phyloP scores from a whole-genome alignment of 2,888 invertebrate genomes.

The Spilarctia lutea region DNA sequence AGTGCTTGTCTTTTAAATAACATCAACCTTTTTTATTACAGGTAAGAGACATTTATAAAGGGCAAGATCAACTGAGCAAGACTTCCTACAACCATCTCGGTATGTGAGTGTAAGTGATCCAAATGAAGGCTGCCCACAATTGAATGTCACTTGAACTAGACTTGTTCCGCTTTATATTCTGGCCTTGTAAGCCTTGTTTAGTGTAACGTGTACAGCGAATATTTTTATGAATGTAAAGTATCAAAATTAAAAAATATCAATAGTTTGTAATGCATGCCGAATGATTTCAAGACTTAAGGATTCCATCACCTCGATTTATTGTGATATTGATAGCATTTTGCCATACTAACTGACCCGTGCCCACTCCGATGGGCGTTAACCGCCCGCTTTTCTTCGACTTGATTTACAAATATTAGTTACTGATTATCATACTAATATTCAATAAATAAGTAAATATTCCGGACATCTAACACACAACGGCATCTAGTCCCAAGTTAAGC shows the following conservation, averaged over 20 bases:
- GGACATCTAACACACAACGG: no score
- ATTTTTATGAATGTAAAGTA: background rate
- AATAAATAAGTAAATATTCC: no score
- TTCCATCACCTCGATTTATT: no score
- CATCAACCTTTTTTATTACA: slow-evolving; percentile 40
- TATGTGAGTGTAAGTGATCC: slow-evolving; percentile 48
- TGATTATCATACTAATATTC: no score
- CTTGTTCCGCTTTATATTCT: slow-evolving; percentile 60
- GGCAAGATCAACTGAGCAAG: slow-evolving; percentile 35
- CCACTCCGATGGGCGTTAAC: no score
- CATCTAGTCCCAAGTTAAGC: no score
- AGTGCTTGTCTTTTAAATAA: slow-evolving; percentile 18
- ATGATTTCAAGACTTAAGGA: no score
- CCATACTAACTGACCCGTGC: no score
- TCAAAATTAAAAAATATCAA: background rate
- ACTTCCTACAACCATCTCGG: slow-evolving; percentile 38
- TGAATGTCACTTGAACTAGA: slow-evolving; percentile 65
- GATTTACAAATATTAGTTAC: no score
- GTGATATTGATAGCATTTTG: no score
- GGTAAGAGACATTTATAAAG: slow-evolving; percentile 47
- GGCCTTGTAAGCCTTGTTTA: slow-evolving; percentile 60
- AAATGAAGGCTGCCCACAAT: slow-evolving; percentile 63
- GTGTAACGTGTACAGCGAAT: slow-evolving; percentile 8
- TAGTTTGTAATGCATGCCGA: no score
- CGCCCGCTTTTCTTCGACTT: no score